Percentiles rank a stretch among this genome's conserved stretches.
Conservation (phyloP, 2,888 invertebrate genomes). For the Charanyca ferruginea region DNA sequence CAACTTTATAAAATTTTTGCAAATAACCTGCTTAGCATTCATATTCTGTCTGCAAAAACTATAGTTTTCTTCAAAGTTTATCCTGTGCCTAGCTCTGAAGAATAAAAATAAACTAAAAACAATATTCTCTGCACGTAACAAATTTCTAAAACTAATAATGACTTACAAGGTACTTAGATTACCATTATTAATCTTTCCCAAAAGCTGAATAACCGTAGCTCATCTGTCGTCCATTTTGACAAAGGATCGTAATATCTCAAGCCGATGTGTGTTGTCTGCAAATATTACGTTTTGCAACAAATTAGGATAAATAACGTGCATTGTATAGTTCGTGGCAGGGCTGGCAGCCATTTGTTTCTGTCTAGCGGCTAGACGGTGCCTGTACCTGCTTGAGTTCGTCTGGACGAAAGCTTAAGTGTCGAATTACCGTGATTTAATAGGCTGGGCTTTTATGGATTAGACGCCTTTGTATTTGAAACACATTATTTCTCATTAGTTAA, state of each 20-base stretch:
- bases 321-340: slow-evolving; percentile 4
- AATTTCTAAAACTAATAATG: background rate
- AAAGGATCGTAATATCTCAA: slow-evolving; percentile 12
- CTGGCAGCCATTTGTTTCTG: slow-evolving; percentile 15
- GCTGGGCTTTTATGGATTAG: background rate
- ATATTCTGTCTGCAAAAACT: background rate
- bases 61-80: background rate
- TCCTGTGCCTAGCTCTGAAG: background rate
- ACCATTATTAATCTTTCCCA: slow-evolving; percentile 5
- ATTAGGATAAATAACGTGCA: slow-evolving; percentile 24
- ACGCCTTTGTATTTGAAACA: background rate
- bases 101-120: background rate
- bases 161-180: background rate
- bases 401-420: background rate
- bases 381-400: slow-evolving; percentile 1
- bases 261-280: slow-evolving; percentile 5
- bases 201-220: slow-evolving; percentile 2
- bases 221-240: slow-evolving; percentile 8
- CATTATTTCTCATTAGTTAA: background rate
- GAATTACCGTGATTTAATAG: slow-evolving; percentile 18
- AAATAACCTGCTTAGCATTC: background rate
- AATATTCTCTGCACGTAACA: background rate
- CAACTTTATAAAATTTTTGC: background rate
- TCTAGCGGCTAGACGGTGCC: slow-evolving; percentile 6
- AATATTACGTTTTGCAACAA: slow-evolving; percentile 18